Evolutionary conservation across 2,113 vertebrate species (phyloP), one percentile per base, ranked within the genome.

Genomic region (Onychostoma macrolepis): DNA sequence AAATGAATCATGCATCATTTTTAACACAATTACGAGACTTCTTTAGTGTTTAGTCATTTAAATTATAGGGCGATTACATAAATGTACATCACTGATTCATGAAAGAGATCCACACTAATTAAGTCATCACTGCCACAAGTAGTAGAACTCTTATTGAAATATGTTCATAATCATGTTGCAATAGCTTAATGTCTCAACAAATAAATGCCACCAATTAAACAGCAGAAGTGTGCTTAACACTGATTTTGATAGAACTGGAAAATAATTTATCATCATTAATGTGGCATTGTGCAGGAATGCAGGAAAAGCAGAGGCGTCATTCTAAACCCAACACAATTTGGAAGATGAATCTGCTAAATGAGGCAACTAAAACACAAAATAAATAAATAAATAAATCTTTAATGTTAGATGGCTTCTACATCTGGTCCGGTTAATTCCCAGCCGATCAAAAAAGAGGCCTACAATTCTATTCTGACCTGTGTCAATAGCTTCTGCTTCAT

Each of bases 391-490:
- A 21, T 7, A 43, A 72, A 72, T 56, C 2, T 30, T 63, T 69
- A 12, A 50, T 81, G 63, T 86, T 67, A 82, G 38, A 82, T 76
- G 69, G 17, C 58, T 75, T 26, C 75, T 86, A 69, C 56, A 86
- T 85, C 38, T 61, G 79, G 76, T 58, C 33, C 65, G 8, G 33
- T 50, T 61, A 65, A 85, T 45, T 28, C 61, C 26, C 33, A 63
- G 77, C 38, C 67, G 30, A 53, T 75, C 33, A 56, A 56, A 45
- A 72, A 72, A 89, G 69, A 88, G 86, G 89, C 88, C 87, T 80
- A 92, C 88, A 89, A 92, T 85, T 95, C 94, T 95, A 94, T 92
- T 94, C 95, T 96, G 95, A 96, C 95, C 95, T 96, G 95, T 94
- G 83, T 94, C 94, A 95, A 94, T 94, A 94, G 94, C 92, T 92